These are phyloP conservation scores for Carlito syrichta DNA, from an alignment of 2,113 vertebrate species.

Conservation along the genomic window DNA sequence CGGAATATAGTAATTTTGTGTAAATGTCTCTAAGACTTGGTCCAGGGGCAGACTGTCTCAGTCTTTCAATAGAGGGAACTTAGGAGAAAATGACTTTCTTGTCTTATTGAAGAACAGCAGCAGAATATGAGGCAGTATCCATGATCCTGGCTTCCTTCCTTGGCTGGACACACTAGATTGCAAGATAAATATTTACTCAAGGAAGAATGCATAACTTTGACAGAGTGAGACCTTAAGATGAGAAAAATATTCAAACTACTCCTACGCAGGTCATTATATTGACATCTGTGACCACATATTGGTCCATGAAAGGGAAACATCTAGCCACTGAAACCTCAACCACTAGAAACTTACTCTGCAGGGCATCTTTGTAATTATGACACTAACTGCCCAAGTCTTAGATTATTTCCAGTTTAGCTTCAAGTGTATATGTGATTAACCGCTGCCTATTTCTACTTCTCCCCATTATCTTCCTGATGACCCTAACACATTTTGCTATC, in stretches of 20 bases:
- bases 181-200: constrained; percentile 64
- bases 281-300: constrained; percentile 49
- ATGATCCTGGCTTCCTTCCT: constrained; percentile 25
- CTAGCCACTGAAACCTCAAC: constrained; percentile 50
- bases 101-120: neutral
- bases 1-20: neutral
- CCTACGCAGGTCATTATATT: constrained; percentile 38
- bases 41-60: neutral
- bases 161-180: neutral
- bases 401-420: constrained; percentile 1
- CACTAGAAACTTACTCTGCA: constrained; percentile 22
- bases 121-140: neutral
- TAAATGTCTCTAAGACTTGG: neutral
- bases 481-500: neutral
- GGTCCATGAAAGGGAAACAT: constrained; percentile 27
- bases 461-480: neutral
- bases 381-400: neutral
- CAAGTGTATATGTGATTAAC: neutral
- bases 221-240: constrained; percentile 42
- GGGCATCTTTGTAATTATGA: constrained; percentile 40
- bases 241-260: constrained; percentile 48
- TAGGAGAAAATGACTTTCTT: neutral
- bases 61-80: neutral
- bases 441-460: neutral
- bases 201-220: constrained; percentile 48